Evolutionary conservation across 2,113 vertebrate species (phyloP), one percentile per base, ranked within the genome.

Genomic region (Corythaeola cristata): DNA sequence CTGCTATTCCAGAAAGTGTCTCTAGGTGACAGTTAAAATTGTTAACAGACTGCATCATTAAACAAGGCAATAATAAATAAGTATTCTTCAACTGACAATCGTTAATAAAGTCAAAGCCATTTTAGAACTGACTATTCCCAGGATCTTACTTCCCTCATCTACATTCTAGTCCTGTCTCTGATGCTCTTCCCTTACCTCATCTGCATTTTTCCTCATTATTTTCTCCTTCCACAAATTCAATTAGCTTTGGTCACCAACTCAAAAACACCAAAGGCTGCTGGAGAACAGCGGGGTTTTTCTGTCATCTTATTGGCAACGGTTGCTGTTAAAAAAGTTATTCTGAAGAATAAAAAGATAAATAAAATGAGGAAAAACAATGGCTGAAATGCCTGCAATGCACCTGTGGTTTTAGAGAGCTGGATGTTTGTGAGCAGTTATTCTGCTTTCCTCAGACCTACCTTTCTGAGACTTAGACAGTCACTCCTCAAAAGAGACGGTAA

Each of bases 171-270:
- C 41, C 47, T 27, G 63, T 24, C 63, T 47, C 89, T 72, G 39
- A 78, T 79, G 84, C 60, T 85, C 76, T 75, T 89, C 69, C 39
- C 79, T 88, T 76, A 79, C 50, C 62, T 88, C 63, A 93, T 92
- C 82, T 90, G 67, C 84, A 96, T 96, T 90, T 91, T 93, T 80
- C 53, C 68, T 92, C 79, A 92, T 88, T 84, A 94, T 90, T 96
- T 91, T 89, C 35, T 78, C 58, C 53, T 94, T 83, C 79, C 47
- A 74, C 50, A 86, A 90, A 83, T 90, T 90, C 76, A 85, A 69
- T 88, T 92, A 73, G 63, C 60, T 95, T 94, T 93, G 86, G 75
- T 68, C 55, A 90, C 59, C 79, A 86, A 77, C 64, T 86, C 83
- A 86, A 76, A 96, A 90, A 44, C 2, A 7, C 79, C 67, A 80